Conservation (phyloP, 2,888 invertebrate genomes). For the Pseudococcus longispinus region DNA sequence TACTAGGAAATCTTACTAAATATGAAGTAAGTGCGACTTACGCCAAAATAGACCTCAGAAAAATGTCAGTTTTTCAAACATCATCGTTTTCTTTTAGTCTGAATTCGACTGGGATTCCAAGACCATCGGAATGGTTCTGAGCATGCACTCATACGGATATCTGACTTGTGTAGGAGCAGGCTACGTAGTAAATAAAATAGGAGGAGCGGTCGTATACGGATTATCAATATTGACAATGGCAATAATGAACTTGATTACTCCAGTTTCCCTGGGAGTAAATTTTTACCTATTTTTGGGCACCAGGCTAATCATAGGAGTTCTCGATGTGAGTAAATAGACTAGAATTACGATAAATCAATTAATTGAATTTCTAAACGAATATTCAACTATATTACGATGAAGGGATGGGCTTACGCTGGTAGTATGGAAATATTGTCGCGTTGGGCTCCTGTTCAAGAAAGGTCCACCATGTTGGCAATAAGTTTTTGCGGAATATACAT, state of each 20-base stretch:
- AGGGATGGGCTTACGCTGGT: background rate
- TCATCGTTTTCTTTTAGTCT: background rate
- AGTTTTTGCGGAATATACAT: slow-evolving; percentile 12
- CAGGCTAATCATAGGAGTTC: background rate
- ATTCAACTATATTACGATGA: background rate
- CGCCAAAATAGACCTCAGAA: no score
- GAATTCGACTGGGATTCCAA: background rate
- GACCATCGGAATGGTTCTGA: background rate
- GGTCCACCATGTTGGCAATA: background rate
- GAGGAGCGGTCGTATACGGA: background rate
- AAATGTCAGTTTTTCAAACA: background rate
- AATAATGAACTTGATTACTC: background rate
- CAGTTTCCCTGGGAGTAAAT: background rate
- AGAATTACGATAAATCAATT: background rate
- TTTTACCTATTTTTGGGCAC: background rate
- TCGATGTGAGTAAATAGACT: background rate
- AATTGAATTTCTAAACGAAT: no score
- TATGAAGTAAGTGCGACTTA: no score
- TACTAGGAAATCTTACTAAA: background rate
- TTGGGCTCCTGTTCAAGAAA: slow-evolving; percentile 28
- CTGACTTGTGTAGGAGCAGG: background rate
- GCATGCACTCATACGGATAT: background rate
- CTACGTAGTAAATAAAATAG: background rate
- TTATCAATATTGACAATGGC: background rate
- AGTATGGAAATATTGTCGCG: slow-evolving; percentile 26